Evolutionary conservation across 1,140 invertebrate genomes (phyloP).

Genomic region (Helicoverpa zea): DNA sequence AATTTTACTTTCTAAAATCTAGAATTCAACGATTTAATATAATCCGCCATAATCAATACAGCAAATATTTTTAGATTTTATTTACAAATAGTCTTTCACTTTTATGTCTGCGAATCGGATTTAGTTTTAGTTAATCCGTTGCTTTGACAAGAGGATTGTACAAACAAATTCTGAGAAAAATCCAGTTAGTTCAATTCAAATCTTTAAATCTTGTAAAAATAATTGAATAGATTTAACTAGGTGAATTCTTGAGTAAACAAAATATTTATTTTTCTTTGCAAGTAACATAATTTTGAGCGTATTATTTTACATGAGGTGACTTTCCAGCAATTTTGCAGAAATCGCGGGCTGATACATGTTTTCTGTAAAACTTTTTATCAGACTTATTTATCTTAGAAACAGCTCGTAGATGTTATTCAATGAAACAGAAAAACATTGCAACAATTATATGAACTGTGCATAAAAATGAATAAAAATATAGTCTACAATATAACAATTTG

Average conservation of each 20-base stretch:
- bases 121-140: constrained; percentile 28
- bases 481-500: background rate
- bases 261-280: background rate
- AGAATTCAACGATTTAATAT: background rate
- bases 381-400: no score
- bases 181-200: background rate
- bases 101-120: constrained; percentile 10
- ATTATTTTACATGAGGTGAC: background rate
- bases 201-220: constrained; percentile 12
- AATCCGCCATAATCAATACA: background rate
- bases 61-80: background rate
- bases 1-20: background rate
- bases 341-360: no score
- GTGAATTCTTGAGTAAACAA: background rate
- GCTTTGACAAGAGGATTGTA: constrained; percentile 16
- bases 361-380: no score
- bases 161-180: constrained; percentile 2
- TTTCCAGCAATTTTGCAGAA: background rate
- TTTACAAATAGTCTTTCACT: constrained; percentile 1
- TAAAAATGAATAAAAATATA: no score
- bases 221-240: background rate
- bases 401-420: no score
- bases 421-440: no score
- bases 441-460: no score
- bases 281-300: background rate